Evolutionary conservation across 2,113 vertebrate genomes (phyloP), one percentile per base, ranked within the genome.

Genomic region (Notechis scutatus): DNA sequence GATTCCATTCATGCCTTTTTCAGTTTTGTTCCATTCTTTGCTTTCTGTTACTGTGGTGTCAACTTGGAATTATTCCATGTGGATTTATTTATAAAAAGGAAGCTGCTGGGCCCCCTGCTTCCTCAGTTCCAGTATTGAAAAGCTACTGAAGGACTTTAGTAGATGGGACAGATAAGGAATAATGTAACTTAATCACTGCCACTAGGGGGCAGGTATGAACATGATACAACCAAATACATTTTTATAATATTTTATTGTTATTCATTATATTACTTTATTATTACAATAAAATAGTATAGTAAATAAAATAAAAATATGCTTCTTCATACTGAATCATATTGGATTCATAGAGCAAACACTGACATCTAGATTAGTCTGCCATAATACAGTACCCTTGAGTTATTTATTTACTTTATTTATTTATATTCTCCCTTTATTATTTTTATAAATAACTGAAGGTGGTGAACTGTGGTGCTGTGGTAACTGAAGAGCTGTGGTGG

Each of bases 21-120:
- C 94, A 96, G 96, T 96, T 97, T 97, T 97, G 95, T 93, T 85
- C 0, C 90, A 87, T 94, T 95, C 94, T 95, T 95, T 95, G 90
- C 95, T 96, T 93, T 93, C 92, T 0, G 52, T 85, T 93, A 74
- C 0, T 34, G n/a, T 85, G 87, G 92, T 92, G 85, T 91, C 91
- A 94, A 94, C 91, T 89, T 93, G 96, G 90, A 95, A 7, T 20
- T 85, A 87, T 88, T 93, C 45, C 56, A 21, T 0, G 64, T 93
- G 85, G 87, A 89, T 39, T 92, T 93, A 90, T 92, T 90, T 54
- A 93, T 21, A 47, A 93, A 94, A 85, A 90, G 8, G 10, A 85
- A 93, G 81, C 85, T 56, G 64, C 81, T 86, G 45, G 23, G 54
- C 90, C 61, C 50, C 54, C 29, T 69, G 39, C 7, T 2, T 39